A percentile compares a stretch with the other conserved stretches of the same genome.
Evolutionary conservation across 2,888 invertebrate genomes (phyloP).

Genomic region (Lasioglossum leucozonium): DNA sequence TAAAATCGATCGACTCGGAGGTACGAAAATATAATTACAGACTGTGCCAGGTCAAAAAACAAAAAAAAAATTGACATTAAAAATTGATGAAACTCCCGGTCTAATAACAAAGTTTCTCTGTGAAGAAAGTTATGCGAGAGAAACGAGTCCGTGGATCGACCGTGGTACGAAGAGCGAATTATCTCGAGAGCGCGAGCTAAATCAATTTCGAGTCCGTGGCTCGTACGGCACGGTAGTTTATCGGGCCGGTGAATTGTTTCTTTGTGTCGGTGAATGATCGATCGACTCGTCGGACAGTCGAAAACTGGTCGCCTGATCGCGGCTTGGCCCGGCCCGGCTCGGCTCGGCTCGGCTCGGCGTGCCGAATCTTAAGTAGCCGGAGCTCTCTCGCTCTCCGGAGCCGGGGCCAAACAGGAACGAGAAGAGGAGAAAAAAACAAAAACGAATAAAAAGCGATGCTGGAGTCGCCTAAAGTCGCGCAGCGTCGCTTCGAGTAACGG

Average conservation of each 20-base stretch:
- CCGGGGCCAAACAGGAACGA: conserved; percentile 12
- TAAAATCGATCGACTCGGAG: not conserved
- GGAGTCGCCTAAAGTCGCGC: conserved; percentile 18
- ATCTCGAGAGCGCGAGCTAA: conserved; percentile 30
- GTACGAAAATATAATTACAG: not conserved
- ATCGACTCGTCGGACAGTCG: conserved; percentile 72
- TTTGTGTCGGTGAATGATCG: conserved; percentile 74
- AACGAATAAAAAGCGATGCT: conserved; percentile 13
- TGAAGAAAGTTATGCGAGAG: not conserved
- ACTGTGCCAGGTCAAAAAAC: not conserved
- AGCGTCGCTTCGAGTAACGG: conserved; percentile 57
- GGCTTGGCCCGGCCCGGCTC: conserved; percentile 1
- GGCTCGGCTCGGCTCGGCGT: conserved; percentile 58
- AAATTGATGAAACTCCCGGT: not conserved
- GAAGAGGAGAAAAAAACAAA: not conserved
- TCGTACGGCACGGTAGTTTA: conserved; percentile 48
- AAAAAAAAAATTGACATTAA: not conserved
- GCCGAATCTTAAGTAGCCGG: conserved; percentile 72
- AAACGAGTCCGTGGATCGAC: conserved; percentile 8
- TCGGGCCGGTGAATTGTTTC: conserved; percentile 69
- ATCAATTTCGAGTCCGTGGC: conserved; percentile 49
- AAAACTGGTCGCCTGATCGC: conserved; percentile 68
- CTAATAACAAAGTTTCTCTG: not conserved
- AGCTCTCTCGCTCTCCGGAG: conserved; percentile 7
- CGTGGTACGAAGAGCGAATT: conserved; percentile 31